Evolutionary conservation across 35 echinoderm and acorn worm species (phyloP).

Genomic region (Acanthaster planci): DNA sequence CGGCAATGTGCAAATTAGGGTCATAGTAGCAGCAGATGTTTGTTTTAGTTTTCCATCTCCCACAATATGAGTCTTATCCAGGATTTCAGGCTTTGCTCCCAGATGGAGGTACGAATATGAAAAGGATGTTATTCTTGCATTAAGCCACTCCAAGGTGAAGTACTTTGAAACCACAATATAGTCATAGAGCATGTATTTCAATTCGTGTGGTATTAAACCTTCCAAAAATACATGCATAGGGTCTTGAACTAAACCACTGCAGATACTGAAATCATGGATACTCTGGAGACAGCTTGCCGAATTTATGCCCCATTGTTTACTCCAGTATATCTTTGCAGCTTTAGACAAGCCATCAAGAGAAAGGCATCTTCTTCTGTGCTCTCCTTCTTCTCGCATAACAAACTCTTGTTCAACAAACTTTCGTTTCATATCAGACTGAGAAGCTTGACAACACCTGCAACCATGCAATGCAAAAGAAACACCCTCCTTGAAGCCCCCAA

Average conservation of each 20-base stretch:
- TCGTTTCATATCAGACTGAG: constrained; percentile 41
- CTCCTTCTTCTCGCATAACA: constrained; percentile 11
- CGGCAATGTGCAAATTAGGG: constrained; percentile 51
- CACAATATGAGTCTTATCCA: constrained; percentile 27
- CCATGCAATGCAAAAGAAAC: constrained; percentile 58
- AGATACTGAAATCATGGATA: constrained; percentile 40
- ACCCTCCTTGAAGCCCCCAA: constrained; percentile 73
- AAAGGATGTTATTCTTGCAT: constrained; percentile 43
- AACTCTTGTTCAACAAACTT: constrained; percentile 46
- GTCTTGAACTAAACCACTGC: constrained; percentile 60
- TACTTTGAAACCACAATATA: constrained; percentile 39
- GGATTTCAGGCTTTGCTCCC: constrained; percentile 37
- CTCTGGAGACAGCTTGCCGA: constrained; percentile 39
- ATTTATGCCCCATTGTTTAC: constrained; percentile 73
- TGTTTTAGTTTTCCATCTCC: constrained; percentile 56
- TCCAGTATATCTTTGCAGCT: constrained; percentile 57
- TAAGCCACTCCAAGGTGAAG: constrained; percentile 71
- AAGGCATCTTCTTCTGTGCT: constrained; percentile 31
- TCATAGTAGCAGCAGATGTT: constrained; percentile 55
- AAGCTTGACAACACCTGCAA: constrained; percentile 47
- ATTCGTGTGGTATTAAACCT: constrained; percentile 62
- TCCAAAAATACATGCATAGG: constrained; percentile 71
- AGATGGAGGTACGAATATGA: constrained; percentile 46
- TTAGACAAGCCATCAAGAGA: constrained; percentile 10
- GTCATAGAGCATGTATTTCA: constrained; percentile 40